Conservation (phyloP, 2,888 invertebrate species). For the Acleris literana region DNA sequence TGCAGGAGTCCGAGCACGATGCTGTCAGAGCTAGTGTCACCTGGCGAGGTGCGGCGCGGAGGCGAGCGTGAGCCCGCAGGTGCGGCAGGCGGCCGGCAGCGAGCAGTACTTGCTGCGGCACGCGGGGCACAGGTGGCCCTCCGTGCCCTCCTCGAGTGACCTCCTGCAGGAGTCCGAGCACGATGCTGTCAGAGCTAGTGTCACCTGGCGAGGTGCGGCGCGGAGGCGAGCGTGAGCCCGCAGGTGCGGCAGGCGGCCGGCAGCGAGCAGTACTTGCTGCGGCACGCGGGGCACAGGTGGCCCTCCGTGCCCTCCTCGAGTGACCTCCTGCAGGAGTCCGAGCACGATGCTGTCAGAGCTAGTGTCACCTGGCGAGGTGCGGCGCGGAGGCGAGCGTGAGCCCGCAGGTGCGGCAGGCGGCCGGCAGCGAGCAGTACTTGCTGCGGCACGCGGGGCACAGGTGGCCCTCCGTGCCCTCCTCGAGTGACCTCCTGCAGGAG, state of each 20-base stretch:
- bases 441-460: conserved; percentile 98
- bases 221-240: conserved; percentile 97
- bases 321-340: too few species aligned
- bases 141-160: too few species aligned
- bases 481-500: too few species aligned
- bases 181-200: too few species aligned
- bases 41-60: conserved; percentile 98
- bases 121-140: conserved; percentile 96
- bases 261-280: conserved; percentile 98
- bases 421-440: conserved; percentile 99
- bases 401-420: conserved; percentile 97
- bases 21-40: conserved; percentile 44
- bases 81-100: conserved; percentile 97
- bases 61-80: conserved; percentile 97
- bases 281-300: conserved; percentile 97
- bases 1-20: too few species aligned
- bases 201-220: conserved; percentile 95
- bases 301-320: conserved; percentile 90
- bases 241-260: conserved; percentile 98
- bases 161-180: too few species aligned
- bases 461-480: conserved; percentile 90
- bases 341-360: too few species aligned
- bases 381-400: conserved; percentile 98
- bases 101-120: conserved; percentile 99
- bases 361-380: conserved; percentile 90